Evolutionary conservation across 2,888 invertebrate species (phyloP), one percentile per base, ranked within the genome.

Genomic region (Drosophila eohydei): DNA sequence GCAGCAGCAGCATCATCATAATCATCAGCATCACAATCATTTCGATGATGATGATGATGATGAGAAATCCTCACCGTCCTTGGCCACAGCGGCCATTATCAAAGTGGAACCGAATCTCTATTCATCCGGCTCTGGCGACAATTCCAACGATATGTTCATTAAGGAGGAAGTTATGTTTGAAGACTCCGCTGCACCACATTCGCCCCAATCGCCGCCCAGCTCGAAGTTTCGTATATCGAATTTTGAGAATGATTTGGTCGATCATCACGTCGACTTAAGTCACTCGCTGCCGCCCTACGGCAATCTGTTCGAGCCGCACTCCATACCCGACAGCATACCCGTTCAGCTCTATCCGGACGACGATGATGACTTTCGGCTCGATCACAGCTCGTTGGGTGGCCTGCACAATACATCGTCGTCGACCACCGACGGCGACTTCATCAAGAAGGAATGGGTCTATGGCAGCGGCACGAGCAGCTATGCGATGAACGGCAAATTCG

Each of bases 371-470:
- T 92, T 92, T 66, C 92, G 92, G 38, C 68, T 92, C 81, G 92
- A 92, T 80, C 92, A 92, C 68, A 92, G 92, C 66, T 92, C 92
- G 21, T 59, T 92, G 79, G 92, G 92, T 50, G 90, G 88, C 16
- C 69, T 91, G 8, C 90, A 91, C 48, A 91, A 90, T 28, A 92
- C 92, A 16, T 92, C 92, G 16, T 92, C 92, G 11, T 92, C 92
- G 54, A 92, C 92, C 30, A 92, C 91, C 52, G 92, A 92, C 66
- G 92, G 91, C 9, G 93, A 93, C 68, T 92, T 92, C 70, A 92
- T 92, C 28, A 92, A 92, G 28, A 92, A 93, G 82, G 93, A 93
- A 80, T 92, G 93, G 93, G 92, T 90, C 36, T 92, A 92, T 59
- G 92, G 92, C 65, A 75, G 90, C 51, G 91, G 90, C 58, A 88